phyloP scores from a whole-genome alignment of 2,888 invertebrate species.

The Ectemnius cavifrons region DNA sequence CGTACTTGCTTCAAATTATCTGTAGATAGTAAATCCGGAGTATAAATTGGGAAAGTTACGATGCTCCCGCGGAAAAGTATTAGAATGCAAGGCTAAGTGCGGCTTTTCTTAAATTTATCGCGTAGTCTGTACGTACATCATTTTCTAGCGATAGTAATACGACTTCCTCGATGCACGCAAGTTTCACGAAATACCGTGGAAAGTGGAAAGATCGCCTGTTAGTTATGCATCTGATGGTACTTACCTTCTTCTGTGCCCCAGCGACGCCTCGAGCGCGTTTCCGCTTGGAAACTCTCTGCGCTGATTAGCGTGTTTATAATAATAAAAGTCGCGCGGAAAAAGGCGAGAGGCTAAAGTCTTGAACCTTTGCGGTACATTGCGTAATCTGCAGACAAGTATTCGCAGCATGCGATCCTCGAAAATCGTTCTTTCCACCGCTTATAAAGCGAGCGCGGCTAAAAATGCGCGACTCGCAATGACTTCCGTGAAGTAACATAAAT shows the following conservation, averaged over 20 bases:
- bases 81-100: slow-evolving; percentile 49
- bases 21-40: too few relatives aligned
- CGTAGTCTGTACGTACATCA: slow-evolving; percentile 35
- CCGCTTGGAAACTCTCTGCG: neutral
- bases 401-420: neutral
- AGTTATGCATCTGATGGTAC: slow-evolving; percentile 1
- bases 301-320: slow-evolving; percentile 3
- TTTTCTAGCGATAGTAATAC: neutral
- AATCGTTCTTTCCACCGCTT: neutral
- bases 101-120: slow-evolving; percentile 50
- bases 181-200: slow-evolving; percentile 16
- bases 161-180: slow-evolving; percentile 15
- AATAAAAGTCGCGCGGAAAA: neutral
- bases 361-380: neutral
- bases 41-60: slow-evolving; percentile 5
- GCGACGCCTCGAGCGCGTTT: neutral
- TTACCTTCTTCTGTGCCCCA: neutral
- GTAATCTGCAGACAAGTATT: neutral
- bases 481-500: too few relatives aligned
- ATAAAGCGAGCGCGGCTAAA: too few relatives aligned
- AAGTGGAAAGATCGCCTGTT: slow-evolving; percentile 10
- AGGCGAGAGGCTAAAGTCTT: too few relatives aligned
- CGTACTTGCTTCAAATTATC: too few relatives aligned
- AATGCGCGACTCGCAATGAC: too few relatives aligned
- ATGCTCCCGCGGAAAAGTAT: slow-evolving; percentile 27